Evolutionary conservation across 2,113 vertebrate genomes (phyloP).

Genomic region (Vimba vimba): DNA sequence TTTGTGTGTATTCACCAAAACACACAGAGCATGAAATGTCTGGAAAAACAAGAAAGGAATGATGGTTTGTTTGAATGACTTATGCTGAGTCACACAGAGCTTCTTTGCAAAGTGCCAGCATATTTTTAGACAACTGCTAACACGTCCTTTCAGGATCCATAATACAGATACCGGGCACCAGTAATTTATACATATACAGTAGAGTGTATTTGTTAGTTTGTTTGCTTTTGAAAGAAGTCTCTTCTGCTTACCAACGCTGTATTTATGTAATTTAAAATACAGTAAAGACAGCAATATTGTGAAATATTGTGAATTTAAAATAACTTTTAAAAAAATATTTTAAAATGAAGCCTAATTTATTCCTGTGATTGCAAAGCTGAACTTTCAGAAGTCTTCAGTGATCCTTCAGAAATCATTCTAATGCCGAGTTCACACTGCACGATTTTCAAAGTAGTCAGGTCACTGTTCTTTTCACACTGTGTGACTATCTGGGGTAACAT

Average conservation of each 20-base stretch:
- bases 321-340: not conserved
- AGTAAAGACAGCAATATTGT: not conserved
- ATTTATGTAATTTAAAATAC: not conserved
- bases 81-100: constrained; percentile 31
- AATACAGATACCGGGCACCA: not conserved
- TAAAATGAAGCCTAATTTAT: not conserved
- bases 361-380: not conserved
- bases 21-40: not conserved
- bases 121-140: constrained; percentile 26
- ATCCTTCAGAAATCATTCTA: not conserved
- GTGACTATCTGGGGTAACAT: too few relatives aligned
- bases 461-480: too few relatives aligned
- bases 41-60: not conserved
- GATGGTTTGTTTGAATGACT: not conserved
- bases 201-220: not conserved
- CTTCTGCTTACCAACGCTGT: not conserved
- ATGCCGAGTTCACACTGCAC: not conserved
- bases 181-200: not conserved
- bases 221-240: not conserved
- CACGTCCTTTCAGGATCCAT: constrained; percentile 4
- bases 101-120: not conserved
- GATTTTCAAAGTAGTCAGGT: too few relatives aligned
- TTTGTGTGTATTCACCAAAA: constrained; percentile 7
- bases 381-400: not conserved
- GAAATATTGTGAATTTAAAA: not conserved